Evolutionary conservation across 2,797 vertebrate species (phyloP).

Genomic region (Simalia tracyae): DNA sequence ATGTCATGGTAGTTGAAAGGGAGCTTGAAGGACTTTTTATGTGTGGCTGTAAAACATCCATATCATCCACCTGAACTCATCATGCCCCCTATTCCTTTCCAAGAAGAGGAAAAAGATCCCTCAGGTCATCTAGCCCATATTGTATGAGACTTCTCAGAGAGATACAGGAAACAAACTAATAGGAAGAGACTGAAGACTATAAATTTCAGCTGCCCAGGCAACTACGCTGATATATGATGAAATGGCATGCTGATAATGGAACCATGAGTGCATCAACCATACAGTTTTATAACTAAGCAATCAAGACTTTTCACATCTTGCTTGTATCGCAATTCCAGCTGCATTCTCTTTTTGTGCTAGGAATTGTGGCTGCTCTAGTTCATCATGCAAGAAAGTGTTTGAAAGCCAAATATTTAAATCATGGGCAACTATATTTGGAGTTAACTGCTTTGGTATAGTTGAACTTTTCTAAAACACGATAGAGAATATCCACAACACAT

Average conservation of each 20-base stretch:
- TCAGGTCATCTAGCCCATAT: slow-evolving; percentile 19
- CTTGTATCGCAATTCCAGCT: background rate
- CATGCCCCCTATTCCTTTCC: background rate
- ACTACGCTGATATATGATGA: background rate
- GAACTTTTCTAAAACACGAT: slow-evolving; percentile 8
- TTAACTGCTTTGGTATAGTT: slow-evolving; percentile 18
- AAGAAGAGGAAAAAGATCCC: background rate
- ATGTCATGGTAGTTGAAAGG: background rate
- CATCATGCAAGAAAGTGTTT: slow-evolving; percentile 6
- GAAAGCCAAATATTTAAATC: slow-evolving; percentile 38
- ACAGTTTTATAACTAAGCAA: slow-evolving; percentile 17
- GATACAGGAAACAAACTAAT: background rate
- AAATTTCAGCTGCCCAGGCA: slow-evolving; percentile 9
- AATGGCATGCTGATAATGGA: slow-evolving; percentile 16
- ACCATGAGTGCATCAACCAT: background rate
- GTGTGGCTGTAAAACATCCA: background rate
- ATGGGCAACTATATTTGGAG: slow-evolving; percentile 16
- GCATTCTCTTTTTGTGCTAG: background rate
- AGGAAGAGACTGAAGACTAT: slow-evolving; percentile 10
- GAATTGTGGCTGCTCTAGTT: slow-evolving; percentile 23
- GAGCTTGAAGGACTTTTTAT: background rate
- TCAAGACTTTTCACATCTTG: slow-evolving; percentile 8
- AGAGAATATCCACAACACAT: background rate
- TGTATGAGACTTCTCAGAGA: slow-evolving; percentile 23
- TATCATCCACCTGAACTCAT: background rate